Conservation (phyloP, 1,140 invertebrate genomes). For the Nasonia giraulti region DNA sequence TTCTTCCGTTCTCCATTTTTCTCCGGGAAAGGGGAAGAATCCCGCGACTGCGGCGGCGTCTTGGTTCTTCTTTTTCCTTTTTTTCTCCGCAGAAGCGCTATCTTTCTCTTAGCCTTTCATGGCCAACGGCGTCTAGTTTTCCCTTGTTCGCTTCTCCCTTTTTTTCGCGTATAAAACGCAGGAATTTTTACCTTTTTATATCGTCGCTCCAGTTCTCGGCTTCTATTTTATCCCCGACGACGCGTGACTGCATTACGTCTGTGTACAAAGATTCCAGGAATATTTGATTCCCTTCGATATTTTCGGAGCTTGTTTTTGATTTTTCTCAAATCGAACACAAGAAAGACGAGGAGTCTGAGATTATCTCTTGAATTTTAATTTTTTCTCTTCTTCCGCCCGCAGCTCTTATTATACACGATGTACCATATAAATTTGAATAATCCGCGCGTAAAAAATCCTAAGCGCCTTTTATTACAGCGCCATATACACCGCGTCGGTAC, state of each 20-base stretch:
- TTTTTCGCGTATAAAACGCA: background rate
- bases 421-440: no score
- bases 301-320: background rate
- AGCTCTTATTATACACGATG: background rate
- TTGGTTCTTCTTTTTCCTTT: background rate
- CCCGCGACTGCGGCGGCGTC: background rate
- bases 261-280: background rate
- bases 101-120: background rate
- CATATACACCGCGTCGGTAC: no score
- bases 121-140: background rate
- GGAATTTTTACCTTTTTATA: background rate
- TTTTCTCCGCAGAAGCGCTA: background rate
- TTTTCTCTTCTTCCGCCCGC: no score
- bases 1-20: slow-evolving; percentile 33
- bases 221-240: background rate
- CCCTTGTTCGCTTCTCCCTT: background rate
- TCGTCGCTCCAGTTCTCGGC: background rate
- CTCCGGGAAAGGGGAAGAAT: background rate
- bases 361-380: background rate
- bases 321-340: no score
- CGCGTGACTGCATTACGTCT: background rate
- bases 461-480: background rate
- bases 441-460: background rate
- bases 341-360: no score
- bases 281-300: background rate